Percentiles rank a stretch among this genome's conserved stretches.
Evolutionary conservation across 1,140 invertebrate genomes (phyloP).

Genomic region (Yoshiicerus persimilis): DNA sequence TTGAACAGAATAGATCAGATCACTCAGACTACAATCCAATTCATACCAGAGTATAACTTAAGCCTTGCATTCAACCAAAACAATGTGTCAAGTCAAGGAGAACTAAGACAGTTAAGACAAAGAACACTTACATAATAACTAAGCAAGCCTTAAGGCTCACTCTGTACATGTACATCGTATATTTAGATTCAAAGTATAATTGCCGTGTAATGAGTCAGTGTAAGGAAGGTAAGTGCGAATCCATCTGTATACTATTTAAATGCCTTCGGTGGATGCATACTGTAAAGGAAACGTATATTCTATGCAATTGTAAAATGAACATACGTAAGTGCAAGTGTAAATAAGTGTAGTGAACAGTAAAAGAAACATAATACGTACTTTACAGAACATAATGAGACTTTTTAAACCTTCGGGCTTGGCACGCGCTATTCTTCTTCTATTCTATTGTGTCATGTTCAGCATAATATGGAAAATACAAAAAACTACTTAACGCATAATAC

Average conservation of each 20-base stretch:
- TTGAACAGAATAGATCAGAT: neutral
- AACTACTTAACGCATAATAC: slow-evolving; percentile 7
- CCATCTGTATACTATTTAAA: neutral
- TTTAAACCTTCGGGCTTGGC: slow-evolving; percentile 26
- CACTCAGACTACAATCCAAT: neutral
- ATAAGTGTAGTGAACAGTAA: neutral
- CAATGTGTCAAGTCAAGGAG: neutral
- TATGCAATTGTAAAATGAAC: neutral
- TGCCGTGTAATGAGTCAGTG: neutral
- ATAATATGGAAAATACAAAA: neutral
- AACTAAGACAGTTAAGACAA: neutral
- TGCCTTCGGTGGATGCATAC: too few relatives aligned
- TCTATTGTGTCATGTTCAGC: neutral
- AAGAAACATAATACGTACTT: neutral
- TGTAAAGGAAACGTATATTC: too few relatives aligned
- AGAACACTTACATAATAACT: neutral
- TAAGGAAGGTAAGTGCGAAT: neutral
- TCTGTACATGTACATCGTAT: neutral
- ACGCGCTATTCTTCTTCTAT: neutral
- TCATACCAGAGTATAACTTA: neutral
- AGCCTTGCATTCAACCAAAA: too few relatives aligned
- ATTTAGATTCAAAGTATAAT: neutral
- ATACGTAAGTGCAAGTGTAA: neutral
- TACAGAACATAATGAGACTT: slow-evolving; percentile 13
- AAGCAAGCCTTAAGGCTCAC: neutral